Base-by-base conservation (phyloP, 1,140 invertebrate genomes). In the Pseudomyrmex flavicornis region DNA sequence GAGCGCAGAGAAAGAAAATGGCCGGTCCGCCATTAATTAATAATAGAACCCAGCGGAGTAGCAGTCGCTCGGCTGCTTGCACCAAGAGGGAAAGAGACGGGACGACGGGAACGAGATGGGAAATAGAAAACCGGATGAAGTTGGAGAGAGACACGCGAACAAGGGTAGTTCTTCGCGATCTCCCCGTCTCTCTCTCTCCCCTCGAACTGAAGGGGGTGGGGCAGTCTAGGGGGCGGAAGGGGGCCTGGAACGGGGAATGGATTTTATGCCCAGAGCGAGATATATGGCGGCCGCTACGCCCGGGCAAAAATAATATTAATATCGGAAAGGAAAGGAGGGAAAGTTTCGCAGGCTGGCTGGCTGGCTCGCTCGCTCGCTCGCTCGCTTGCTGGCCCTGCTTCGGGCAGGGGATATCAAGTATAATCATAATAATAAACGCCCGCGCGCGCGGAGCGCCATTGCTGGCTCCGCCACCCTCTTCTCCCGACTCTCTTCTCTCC, bases 291-390 rank as follows among this genome's bases (percentile, higher is more conserved):
- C 93, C 93, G 93, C 93, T 94, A 93, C 92, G 93, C 93, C 93
- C 93, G 93, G 93, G 93, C 93, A 94, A 93, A 94, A 94, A 94
- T 94, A 94, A 94, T 94, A 94, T 94, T 94, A 94, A 94, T 93
- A 94, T 94, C 93, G 93, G 93, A 93, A 93, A 94, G 93, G 92
- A 93, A 92, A 92, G 92, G 92, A 92, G 93, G 92, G 92, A 94
- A 94, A 93, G 92, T 94, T 93, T 94, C 90, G 93, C 93, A 93
- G 93, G 92, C 92, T 92, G 87, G 69, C 58, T 86, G 85, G 75
- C 75, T 86, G 77, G 77, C 76, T 86, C 91, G 91, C 92, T 92
- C 90, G 77, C 76, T 86, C 91, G 91, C 92, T 92, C 90, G 92
- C 76, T 86, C 91, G 91, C 92, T 92, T 89, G 92, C 92, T 92